These are phyloP conservation scores for Cyclina sinensis DNA, from an alignment of 1,140 invertebrate genomes.

Conservation along the genomic window DNA sequence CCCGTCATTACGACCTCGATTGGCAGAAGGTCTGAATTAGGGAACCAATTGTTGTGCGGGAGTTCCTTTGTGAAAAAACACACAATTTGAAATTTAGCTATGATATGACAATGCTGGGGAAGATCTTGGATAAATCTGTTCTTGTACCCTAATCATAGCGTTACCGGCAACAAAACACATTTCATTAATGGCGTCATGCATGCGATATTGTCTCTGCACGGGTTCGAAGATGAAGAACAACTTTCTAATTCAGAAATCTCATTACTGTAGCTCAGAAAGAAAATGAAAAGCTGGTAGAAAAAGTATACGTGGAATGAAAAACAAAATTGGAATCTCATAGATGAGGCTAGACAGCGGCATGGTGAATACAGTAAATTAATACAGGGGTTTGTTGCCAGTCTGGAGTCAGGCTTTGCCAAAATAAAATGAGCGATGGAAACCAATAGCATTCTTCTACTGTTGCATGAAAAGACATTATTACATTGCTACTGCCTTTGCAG, in stretches of 20 bases:
- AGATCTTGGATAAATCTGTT: constrained; percentile 35
- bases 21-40: constrained; percentile 56
- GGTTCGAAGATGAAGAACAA: constrained; percentile 18
- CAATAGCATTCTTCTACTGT: constrained; percentile 34
- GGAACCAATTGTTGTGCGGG: neutral
- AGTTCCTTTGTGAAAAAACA: constrained; percentile 15
- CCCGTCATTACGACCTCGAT: constrained; percentile 15
- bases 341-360: constrained; percentile 30
- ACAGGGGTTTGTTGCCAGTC: constrained; percentile 32
- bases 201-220: constrained; percentile 29
- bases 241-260: constrained; percentile 60
- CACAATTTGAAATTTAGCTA: constrained; percentile 19
- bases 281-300: constrained; percentile 51
- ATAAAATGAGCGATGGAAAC: constrained; percentile 53
- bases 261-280: constrained; percentile 38
- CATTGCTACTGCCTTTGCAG: neutral
- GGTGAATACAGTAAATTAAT: constrained; percentile 55
- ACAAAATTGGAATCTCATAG: constrained; percentile 48
- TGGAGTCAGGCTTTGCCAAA: constrained; percentile 40
- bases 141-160: constrained; percentile 37
- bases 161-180: constrained; percentile 46
- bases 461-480: constrained; percentile 53
- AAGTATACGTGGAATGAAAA: constrained; percentile 22
- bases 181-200: constrained; percentile 55
- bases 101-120: constrained; percentile 40